Conservation (phyloP, 2,113 vertebrate species). For the Phoxinus phoxinus region DNA sequence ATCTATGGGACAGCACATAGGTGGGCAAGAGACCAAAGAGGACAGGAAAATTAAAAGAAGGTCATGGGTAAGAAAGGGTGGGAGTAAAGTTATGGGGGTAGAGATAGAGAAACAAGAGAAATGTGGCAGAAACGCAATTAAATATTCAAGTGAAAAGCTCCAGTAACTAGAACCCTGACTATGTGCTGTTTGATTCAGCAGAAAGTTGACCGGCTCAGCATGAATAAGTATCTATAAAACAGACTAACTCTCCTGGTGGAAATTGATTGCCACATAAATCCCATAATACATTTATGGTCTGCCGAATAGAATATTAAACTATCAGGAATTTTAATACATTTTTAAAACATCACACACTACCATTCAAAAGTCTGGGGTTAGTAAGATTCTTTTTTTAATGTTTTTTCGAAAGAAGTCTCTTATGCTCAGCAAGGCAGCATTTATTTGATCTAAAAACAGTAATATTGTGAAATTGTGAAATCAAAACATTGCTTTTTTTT, state of each 20-base stretch:
- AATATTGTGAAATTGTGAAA: background rate
- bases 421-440: background rate
- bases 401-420: background rate
- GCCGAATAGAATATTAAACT: background rate
- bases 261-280: background rate
- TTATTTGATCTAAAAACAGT: background rate
- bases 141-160: background rate
- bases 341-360: background rate
- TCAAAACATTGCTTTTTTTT: background rate
- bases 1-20: slow-evolving; percentile 85
- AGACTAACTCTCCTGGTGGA: background rate
- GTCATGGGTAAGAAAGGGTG: background rate
- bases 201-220: background rate
- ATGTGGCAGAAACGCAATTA: background rate
- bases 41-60: background rate
- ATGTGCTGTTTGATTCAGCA: background rate
- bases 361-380: background rate
- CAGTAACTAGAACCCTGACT: background rate
- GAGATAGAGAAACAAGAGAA: slow-evolving; percentile 19
- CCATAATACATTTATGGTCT: background rate
- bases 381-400: background rate
- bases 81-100: background rate
- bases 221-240: background rate
- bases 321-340: background rate
- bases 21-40: slow-evolving; percentile 43